Evolutionary conservation across 2,113 vertebrate genomes (phyloP).

Genomic region (Poeciliopsis turrubarensis): DNA sequence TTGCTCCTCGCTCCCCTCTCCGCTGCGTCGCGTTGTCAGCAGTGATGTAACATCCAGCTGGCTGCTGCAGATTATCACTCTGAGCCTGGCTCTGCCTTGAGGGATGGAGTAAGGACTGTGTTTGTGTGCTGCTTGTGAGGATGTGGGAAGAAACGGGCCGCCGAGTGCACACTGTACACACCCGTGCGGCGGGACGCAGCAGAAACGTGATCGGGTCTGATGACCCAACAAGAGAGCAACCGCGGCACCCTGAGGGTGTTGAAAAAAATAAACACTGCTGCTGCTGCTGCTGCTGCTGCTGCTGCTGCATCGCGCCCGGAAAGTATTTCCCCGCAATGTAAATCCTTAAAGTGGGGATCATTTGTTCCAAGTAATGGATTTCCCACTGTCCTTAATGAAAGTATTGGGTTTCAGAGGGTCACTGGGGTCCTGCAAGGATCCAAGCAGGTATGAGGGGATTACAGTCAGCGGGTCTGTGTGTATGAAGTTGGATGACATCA

Average conservation of each 20-base stretch:
- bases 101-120: background rate
- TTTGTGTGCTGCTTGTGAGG: conserved; percentile 8
- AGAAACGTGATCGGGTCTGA: conserved; percentile 9
- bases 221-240: conserved; percentile 21
- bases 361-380: background rate
- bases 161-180: background rate
- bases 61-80: conserved; percentile 65
- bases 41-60: conserved; percentile 76
- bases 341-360: background rate
- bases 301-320: background rate
- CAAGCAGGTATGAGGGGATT: background rate
- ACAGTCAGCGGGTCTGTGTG: background rate
- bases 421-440: background rate
- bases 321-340: background rate
- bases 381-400: background rate
- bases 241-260: conserved; percentile 4
- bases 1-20: background rate
- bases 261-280: conserved; percentile 30
- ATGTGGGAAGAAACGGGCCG: conserved; percentile 9
- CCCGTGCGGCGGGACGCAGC: background rate
- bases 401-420: background rate
- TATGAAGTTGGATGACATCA: conserved; percentile 49
- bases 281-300: background rate
- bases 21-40: conserved; percentile 12
- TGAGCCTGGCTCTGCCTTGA: conserved; percentile 37